A percentile compares a stretch with the other conserved stretches of the same genome.
phyloP scores from a whole-genome alignment of 2,888 invertebrate genomes.

The Cacoxenus indagator region DNA sequence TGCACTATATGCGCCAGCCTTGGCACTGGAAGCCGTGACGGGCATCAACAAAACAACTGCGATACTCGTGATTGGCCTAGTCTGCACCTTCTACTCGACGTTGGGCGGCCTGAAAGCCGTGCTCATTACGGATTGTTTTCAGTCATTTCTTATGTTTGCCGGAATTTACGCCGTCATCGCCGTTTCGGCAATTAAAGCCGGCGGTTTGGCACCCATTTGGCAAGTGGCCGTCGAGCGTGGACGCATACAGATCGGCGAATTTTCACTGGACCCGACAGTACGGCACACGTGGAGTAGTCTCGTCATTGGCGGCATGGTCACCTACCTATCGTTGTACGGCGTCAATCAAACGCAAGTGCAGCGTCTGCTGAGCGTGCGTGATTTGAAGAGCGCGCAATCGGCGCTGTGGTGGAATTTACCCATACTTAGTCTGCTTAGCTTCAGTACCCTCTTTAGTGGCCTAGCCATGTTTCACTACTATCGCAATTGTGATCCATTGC shows the following conservation, averaged over 20 bases:
- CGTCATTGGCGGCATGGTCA: constrained; percentile 83
- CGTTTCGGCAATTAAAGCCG: constrained; percentile 78
- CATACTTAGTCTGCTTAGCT: constrained; percentile 79
- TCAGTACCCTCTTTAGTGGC: constrained; percentile 83
- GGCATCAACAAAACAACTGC: constrained; percentile 80
- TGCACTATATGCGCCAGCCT: constrained; percentile 93
- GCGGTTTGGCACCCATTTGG: constrained; percentile 82
- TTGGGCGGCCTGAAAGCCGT: constrained; percentile 94
- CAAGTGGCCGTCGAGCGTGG: constrained; percentile 78
- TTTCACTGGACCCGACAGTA: constrained; percentile 83
- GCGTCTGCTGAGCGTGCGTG: constrained; percentile 79
- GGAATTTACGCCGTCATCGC: constrained; percentile 85
- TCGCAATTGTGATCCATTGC: constrained; percentile 84
- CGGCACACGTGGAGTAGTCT: constrained; percentile 89
- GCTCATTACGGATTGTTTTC: constrained; percentile 87
- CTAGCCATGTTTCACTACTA: constrained; percentile 88
- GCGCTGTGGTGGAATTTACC: constrained; percentile 88
- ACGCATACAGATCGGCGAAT: constrained; percentile 79
- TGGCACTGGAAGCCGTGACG: constrained; percentile 89
- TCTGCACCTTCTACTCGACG: constrained; percentile 89
- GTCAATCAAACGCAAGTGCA: constrained; percentile 91
- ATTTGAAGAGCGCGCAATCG: constrained; percentile 79
- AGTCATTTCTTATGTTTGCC: constrained; percentile 87
- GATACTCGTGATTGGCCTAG: constrained; percentile 78
- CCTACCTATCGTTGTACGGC: constrained; percentile 86